Base-by-base conservation (phyloP, 37 sponge, comb jelly and placozoan genomes). In the Bolinopsis microptera region DNA sequence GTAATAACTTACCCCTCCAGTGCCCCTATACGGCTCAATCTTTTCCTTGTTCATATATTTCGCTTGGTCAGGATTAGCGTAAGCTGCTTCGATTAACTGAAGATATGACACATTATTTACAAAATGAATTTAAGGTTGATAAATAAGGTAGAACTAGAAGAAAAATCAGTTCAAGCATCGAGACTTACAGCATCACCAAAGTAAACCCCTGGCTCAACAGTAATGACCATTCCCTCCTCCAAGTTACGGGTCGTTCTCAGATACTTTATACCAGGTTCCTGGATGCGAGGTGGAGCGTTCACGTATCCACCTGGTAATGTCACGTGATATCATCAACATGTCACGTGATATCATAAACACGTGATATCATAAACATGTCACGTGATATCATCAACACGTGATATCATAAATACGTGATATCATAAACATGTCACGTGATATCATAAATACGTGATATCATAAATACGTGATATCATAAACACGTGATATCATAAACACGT, bases 171-270 rank as follows among this genome's bases (percentile, higher is more conserved):
- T 25, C 32, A 28, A 16, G 3, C 68, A 92, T 25, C 21, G 26
- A 69, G 13, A 94, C 96, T 94, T 72, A 97, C 96, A 72, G 94
- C 94, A 2, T 97, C 93, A 31, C 96, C 96, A 93, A 99, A 97
- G 95, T 99, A 99, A 70, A 95, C 83, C 0, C 99, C 99, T 18
- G 99, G 99, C 86, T 99, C 99, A 70, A 99, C 93, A 28, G 99
- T 99, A 38, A 99, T 69, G 92, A 97, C 97, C 99, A 99, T 99
- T 22, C 98, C 98, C 33, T 94, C 97, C 88, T 97, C 35, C 37
- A 99, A 95, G 18, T 92, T 94, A 32, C 99, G 38, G 18, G 95
- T 95, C 0, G 98, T 97, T 5, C 99, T 95, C 68, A 99, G 96
- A 34, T 69, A 92, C 83, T 37, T 94, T 82, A 96, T 76, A 0